Evolutionary conservation across 1,140 invertebrate genomes (phyloP).

Genomic region (Luehdorfia chinensis): DNA sequence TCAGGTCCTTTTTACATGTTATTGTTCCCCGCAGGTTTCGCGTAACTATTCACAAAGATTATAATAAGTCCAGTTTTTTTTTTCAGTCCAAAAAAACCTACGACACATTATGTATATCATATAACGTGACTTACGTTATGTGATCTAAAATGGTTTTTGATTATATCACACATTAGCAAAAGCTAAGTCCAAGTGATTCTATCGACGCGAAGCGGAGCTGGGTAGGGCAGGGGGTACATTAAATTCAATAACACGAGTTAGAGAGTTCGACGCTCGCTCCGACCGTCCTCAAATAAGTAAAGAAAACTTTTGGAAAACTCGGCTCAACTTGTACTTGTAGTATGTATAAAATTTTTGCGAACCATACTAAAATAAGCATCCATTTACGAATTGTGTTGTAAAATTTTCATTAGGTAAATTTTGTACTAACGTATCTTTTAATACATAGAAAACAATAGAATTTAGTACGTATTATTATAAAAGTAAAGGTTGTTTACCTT

Average conservation of each 20-base stretch:
- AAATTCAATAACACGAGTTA: constrained; percentile 76
- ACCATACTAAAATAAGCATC: constrained; percentile 56
- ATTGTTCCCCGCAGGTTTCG: too few species aligned
- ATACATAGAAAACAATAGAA: background rate
- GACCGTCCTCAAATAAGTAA: constrained; percentile 74
- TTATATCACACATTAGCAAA: constrained; percentile 19
- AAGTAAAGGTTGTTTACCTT: background rate
- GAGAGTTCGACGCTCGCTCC: constrained; percentile 69
- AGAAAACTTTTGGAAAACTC: constrained; percentile 72
- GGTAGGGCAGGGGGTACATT: constrained; percentile 61
- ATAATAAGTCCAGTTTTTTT: too few species aligned
- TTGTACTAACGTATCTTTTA: background rate
- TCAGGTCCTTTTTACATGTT: too few species aligned
- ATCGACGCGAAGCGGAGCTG: constrained; percentile 59
- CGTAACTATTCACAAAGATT: too few species aligned
- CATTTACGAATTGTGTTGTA: constrained; percentile 22
- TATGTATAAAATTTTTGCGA: constrained; percentile 54
- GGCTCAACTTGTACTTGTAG: constrained; percentile 59
- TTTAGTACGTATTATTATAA: background rate
- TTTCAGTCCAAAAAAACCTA: too few species aligned
- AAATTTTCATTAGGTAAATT: background rate
- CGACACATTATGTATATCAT: too few species aligned
- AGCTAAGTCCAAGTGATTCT: constrained; percentile 53
- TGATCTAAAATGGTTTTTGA: too few species aligned
- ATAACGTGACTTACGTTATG: too few species aligned